A percentile compares a stretch with the other conserved stretches of the same genome.
Evolutionary conservation across 2,797 vertebrate genomes (phyloP).

Genomic region (Pachyuromys duprasi): DNA sequence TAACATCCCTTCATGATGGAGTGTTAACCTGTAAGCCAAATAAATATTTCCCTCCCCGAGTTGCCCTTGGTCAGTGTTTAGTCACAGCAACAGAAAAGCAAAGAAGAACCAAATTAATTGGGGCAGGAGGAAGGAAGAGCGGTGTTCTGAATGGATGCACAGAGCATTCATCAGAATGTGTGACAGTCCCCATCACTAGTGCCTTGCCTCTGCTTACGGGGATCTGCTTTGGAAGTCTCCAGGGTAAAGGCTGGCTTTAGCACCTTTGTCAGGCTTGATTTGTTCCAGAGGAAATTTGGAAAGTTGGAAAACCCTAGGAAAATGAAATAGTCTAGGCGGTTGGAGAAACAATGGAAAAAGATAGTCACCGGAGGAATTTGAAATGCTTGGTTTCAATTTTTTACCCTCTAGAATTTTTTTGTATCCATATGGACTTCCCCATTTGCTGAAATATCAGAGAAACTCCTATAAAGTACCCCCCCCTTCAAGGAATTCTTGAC

Average conservation of each 20-base stretch:
- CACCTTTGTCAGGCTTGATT: background rate
- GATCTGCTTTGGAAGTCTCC: background rate
- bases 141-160: rapidly evolving
- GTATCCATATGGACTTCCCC: conserved; percentile 45
- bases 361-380: conserved; percentile 44
- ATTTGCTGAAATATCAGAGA: conserved; percentile 68
- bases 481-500: conserved; percentile 57
- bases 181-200: too few species aligned
- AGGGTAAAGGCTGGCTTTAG: background rate
- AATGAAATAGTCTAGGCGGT: conserved; percentile 28
- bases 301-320: conserved; percentile 39
- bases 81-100: background rate
- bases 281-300: conserved; percentile 44
- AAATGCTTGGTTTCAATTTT: conserved; percentile 61
- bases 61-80: background rate
- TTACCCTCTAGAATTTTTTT: background rate
- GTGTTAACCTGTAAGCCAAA: background rate
- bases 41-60: background rate
- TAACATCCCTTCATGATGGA: background rate
- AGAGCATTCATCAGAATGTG: background rate
- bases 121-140: background rate
- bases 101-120: too few species aligned
- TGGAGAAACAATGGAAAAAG: conserved; percentile 52
- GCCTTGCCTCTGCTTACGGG: background rate
- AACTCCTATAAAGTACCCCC: background rate